phyloP scores from a whole-genome alignment of 2,888 invertebrate species.

The Nemotelus pantherinus region DNA sequence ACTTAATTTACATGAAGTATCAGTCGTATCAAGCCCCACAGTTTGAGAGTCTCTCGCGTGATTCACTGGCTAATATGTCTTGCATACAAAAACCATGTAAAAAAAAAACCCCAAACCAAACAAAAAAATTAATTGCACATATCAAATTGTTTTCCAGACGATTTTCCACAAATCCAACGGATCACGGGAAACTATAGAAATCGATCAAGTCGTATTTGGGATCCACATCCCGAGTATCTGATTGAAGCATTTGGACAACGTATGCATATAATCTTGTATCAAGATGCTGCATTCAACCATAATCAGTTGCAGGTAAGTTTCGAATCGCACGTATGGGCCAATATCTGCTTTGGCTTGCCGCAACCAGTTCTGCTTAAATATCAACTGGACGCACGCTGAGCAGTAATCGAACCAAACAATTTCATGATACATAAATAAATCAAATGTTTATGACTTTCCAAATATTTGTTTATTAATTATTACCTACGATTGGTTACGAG shows the following conservation, averaged over 20 bases:
- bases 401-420: background rate
- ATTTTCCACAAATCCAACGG: slow-evolving; percentile 65
- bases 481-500: background rate
- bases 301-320: slow-evolving; percentile 59
- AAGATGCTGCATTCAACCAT: slow-evolving; percentile 62
- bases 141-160: slow-evolving; percentile 52
- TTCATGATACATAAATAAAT: slow-evolving; percentile 8
- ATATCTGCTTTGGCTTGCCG: background rate
- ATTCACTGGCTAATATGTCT: no score
- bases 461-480: slow-evolving; percentile 33
- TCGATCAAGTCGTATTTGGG: slow-evolving; percentile 72
- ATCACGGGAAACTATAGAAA: slow-evolving; percentile 75
- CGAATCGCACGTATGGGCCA: background rate
- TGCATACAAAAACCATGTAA: no score
- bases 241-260: slow-evolving; percentile 71
- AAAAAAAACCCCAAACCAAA: no score
- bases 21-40: no score
- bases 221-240: slow-evolving; percentile 77
- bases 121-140: no score
- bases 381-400: no score
- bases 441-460: slow-evolving; percentile 7
- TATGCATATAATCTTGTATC: slow-evolving; percentile 61
- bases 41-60: no score
- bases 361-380: no score
- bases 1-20: no score